Evolutionary conservation across 1,140 invertebrate species (phyloP).

Genomic region (Halictus rubicundus): DNA sequence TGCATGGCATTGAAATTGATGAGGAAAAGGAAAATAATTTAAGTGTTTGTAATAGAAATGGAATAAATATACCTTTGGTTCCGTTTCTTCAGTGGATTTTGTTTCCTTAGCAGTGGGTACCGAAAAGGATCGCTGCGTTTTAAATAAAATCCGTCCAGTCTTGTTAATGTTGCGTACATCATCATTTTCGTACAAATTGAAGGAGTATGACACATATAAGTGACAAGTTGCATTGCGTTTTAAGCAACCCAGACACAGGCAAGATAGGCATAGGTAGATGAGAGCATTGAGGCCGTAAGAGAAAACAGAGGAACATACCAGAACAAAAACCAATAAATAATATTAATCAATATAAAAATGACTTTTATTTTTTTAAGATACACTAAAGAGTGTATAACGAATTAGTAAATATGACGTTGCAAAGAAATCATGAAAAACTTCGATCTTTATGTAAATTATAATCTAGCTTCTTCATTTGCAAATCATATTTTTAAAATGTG

Average conservation of each 20-base stretch:
- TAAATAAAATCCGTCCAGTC: slow-evolving; percentile 90
- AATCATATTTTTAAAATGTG: background rate
- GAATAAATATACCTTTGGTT: slow-evolving; percentile 68
- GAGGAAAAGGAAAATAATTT: background rate
- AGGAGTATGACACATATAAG: slow-evolving; percentile 57
- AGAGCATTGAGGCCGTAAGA: slow-evolving; percentile 64
- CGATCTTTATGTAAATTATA: too few relatives aligned
- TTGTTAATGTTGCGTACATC: slow-evolving; percentile 67
- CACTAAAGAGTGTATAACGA: too few relatives aligned
- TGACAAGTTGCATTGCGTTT: slow-evolving; percentile 60
- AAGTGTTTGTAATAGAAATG: background rate
- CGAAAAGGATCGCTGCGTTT: slow-evolving; percentile 94
- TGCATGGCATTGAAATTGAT: too few relatives aligned
- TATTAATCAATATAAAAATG: slow-evolving; percentile 29
- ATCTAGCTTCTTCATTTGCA: background rate
- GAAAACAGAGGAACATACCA: slow-evolving; percentile 47
- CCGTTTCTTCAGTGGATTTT: slow-evolving; percentile 75
- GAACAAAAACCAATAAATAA: slow-evolving; percentile 38
- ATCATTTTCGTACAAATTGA: slow-evolving; percentile 44
- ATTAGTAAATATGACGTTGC: too few relatives aligned
- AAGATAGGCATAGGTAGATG: slow-evolving; percentile 60
- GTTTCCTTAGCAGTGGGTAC: slow-evolving; percentile 91
- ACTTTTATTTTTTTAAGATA: background rate
- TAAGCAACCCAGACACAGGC: slow-evolving; percentile 54
- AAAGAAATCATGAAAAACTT: too few relatives aligned